A percentile compares a stretch with the other conserved stretches of the same genome.
Conservation (phyloP, 1,140 invertebrate species). For the Bombus turneri region DNA sequence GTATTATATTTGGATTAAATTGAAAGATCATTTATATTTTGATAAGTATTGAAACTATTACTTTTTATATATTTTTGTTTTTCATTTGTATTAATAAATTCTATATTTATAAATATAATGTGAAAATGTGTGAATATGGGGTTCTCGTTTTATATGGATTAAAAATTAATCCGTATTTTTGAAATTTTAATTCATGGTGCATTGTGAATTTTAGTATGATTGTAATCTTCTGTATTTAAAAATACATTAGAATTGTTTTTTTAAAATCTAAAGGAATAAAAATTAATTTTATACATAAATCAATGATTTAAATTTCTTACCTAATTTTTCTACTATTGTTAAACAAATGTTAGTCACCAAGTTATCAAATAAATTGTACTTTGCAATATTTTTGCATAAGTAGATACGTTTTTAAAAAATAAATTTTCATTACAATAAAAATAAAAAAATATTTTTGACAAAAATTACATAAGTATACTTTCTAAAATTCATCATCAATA, state of each 20-base stretch:
- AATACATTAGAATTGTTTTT: conserved; percentile 17
- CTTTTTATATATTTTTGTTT: not conserved
- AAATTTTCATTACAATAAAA: conserved; percentile 19
- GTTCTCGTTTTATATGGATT: not conserved
- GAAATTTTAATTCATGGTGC: conserved; percentile 22
- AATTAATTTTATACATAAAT: conserved; percentile 46
- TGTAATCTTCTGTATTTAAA: conserved; percentile 26
- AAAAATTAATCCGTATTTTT: not conserved
- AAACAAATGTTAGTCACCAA: not conserved
- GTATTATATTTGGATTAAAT: conserved; percentile 29
- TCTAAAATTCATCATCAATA: conserved; percentile 35
- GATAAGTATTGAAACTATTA: not conserved
- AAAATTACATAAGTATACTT: conserved; percentile 3
- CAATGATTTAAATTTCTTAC: conserved; percentile 25
- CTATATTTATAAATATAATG: conserved; percentile 15
- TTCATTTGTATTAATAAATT: not conserved
- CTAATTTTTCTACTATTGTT: not conserved
- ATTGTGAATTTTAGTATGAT: not conserved
- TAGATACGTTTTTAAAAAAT: conserved; percentile 20
- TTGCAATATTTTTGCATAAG: not conserved
- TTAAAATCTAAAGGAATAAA: conserved; percentile 29
- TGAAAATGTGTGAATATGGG: conserved; percentile 4
- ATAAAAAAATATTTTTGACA: conserved; percentile 22
- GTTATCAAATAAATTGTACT: conserved; percentile 19
- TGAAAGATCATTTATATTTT: conserved; percentile 8